Conservation (phyloP, 1,140 invertebrate species). For the Magallana angulata region DNA sequence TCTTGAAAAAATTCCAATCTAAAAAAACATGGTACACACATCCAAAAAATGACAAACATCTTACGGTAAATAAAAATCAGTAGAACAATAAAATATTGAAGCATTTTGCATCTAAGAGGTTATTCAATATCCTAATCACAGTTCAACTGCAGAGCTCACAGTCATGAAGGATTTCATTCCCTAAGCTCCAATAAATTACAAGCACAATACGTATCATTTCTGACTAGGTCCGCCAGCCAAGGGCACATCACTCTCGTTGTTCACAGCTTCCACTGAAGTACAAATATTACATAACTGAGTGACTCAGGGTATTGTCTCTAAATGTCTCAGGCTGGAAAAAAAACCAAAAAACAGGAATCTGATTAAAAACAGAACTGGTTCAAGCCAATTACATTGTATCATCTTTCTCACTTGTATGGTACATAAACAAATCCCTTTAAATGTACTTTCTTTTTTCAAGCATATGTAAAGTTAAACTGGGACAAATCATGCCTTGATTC, state of each 20-base stretch:
- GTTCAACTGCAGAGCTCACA: conserved; percentile 14
- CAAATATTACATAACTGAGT: conserved; percentile 42
- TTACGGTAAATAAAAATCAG: neutral
- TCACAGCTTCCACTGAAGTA: conserved; percentile 63
- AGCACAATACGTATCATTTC: conserved; percentile 60
- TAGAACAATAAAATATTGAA: conserved; percentile 14
- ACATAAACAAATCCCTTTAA: neutral
- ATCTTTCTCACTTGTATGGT: neutral
- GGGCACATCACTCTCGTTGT: conserved; percentile 66
- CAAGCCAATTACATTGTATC: neutral
- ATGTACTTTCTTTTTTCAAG: no score
- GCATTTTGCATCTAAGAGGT: conserved; percentile 18
- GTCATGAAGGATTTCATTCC: neutral
- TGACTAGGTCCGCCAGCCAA: conserved; percentile 59
- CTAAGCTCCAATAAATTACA: conserved; percentile 49
- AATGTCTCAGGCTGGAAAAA: conserved; percentile 7
- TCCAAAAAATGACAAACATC: neutral
- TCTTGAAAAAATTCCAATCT: neutral
- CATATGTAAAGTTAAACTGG: neutral
- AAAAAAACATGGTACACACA: neutral
- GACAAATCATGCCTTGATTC: conserved; percentile 18
- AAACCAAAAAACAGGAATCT: neutral
- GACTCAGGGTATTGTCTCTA: neutral
- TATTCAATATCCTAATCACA: conserved; percentile 25
- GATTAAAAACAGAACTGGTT: no score